Evolutionary conservation across 2,797 vertebrate genomes (phyloP).

Genomic region (Malacoraja senta): DNA sequence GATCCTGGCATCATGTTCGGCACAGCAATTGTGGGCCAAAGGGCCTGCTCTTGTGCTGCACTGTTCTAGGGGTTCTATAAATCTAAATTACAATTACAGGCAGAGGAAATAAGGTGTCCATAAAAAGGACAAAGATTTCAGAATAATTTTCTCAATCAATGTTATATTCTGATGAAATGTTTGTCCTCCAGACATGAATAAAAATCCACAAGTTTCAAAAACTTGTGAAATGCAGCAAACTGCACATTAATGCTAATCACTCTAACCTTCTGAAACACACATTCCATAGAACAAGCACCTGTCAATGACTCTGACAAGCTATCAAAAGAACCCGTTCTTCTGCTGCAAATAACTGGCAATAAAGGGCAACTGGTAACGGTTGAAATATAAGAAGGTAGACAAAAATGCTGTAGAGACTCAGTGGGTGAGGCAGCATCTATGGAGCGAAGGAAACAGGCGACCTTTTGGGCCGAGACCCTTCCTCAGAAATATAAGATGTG

Average conservation of each 20-base stretch:
- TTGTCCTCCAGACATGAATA: background rate
- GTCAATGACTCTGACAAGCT: background rate
- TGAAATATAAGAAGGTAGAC: background rate
- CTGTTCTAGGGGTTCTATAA: too few relatives aligned
- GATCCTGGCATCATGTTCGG: too few relatives aligned
- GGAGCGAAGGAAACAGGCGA: too few relatives aligned
- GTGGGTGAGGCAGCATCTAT: too few relatives aligned
- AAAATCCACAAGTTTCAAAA: background rate
- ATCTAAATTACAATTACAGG: background rate
- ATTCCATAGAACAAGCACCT: slow-evolving; percentile 30
- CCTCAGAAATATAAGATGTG: background rate
- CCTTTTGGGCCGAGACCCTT: too few relatives aligned
- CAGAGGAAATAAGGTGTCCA: background rate
- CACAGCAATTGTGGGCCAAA: too few relatives aligned
- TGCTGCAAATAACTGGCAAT: background rate
- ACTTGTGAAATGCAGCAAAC: background rate
- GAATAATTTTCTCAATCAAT: background rate
- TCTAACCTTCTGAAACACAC: background rate
- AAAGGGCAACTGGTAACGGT: slow-evolving; percentile 44
- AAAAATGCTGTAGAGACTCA: too few relatives aligned
- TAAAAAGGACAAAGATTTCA: background rate
- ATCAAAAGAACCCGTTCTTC: background rate
- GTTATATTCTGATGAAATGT: too few relatives aligned
- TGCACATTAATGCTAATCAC: background rate
- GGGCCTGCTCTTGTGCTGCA: too few relatives aligned